These are phyloP conservation scores for Catharus ustulatus DNA, from an alignment of 2,797 vertebrate genomes.

Conservation along the genomic window DNA sequence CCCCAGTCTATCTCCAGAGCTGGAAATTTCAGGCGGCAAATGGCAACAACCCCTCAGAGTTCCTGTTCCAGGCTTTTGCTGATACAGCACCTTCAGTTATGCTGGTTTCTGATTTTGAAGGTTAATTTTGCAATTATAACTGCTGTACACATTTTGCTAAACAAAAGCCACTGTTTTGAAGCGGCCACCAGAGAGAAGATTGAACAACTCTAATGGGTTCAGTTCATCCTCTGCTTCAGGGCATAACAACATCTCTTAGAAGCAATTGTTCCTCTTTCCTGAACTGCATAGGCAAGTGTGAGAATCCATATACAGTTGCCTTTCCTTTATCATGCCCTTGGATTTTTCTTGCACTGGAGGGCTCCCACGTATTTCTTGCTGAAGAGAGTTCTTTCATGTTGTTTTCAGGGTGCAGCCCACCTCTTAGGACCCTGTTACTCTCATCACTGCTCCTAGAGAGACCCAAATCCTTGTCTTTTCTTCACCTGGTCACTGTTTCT, in stretches of 20 bases:
- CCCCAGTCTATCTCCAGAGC: not conserved
- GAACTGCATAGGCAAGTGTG: not conserved
- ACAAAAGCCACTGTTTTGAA: slow-evolving; percentile 38
- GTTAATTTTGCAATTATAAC: slow-evolving; percentile 52
- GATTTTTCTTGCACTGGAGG: not conserved
- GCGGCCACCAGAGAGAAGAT: not conserved
- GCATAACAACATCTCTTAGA: slow-evolving; percentile 32
- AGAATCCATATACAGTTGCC: not conserved
- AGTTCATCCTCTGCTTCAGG: slow-evolving; percentile 45
- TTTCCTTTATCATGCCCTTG: slow-evolving; percentile 20
- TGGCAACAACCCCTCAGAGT: not conserved
- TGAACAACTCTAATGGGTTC: slow-evolving; percentile 20
- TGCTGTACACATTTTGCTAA: not conserved
- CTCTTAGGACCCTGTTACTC: not conserved
- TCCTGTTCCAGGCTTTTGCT: not conserved
- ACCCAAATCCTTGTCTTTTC: not conserved
- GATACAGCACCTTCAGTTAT: not conserved
- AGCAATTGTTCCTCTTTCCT: not conserved
- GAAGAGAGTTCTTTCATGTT: not conserved
- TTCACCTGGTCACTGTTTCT: not conserved
- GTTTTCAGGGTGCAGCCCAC: not conserved
- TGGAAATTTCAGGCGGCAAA: not conserved
- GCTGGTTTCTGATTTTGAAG: slow-evolving; percentile 35
- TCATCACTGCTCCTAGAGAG: not conserved
- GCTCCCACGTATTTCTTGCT: not conserved